Base-by-base conservation (phyloP, 2,113 vertebrate genomes). In the Aldabrachelys gigantea region DNA sequence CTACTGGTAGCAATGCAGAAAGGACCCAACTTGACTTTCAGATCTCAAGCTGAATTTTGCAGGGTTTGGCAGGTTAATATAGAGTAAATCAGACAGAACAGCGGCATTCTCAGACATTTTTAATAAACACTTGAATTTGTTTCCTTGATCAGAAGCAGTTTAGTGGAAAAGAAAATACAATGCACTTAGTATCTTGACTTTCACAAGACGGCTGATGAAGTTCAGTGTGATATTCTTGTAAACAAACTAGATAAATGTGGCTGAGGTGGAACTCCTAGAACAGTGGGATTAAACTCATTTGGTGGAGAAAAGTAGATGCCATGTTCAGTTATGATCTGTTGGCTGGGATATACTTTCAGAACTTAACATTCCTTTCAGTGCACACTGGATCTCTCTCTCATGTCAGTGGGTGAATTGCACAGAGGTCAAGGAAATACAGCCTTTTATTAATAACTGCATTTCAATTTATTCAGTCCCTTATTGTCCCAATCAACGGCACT, bases 21-120 rank as follows among this genome's bases (percentile, higher is more conserved):
- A 57, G 29, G 38, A 11, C 31, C 38, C 85, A 10, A 38, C 27
- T n/a, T 24, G 35, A n/a, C 59, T 50, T 44, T 49, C 31, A 6
- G 29, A 4, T 31, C 8, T 31, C 1, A 1, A 10, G 22, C 75
- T 59, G 76, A 5, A 0, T 24, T 35, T 47, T 6, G 1, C 25
- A 8, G 17, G 21, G 69, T 0, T 0, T 4, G 38, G 41, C 3
- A 0, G 56, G 1, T 22, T 7, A 13, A 44, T 5, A 8, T 31
- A 8, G 27, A 27, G 14, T 1, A 2, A 35, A 1, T 8, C 69
- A 0, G 2, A 0, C 44, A 7, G 1, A 14, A 11, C 25, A 2
- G 3, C 14, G 13, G 1, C 7, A 38, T 56, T 54, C 25, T 11
- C 72, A 75, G 38, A 41, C 11, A 12, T 41, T 41, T 75, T 38